A percentile compares a stretch with the other conserved stretches of the same genome.
These are phyloP conservation scores for Phoxinus dragarum DNA, from an alignment of 2,797 vertebrate species.

Conservation along the genomic window DNA sequence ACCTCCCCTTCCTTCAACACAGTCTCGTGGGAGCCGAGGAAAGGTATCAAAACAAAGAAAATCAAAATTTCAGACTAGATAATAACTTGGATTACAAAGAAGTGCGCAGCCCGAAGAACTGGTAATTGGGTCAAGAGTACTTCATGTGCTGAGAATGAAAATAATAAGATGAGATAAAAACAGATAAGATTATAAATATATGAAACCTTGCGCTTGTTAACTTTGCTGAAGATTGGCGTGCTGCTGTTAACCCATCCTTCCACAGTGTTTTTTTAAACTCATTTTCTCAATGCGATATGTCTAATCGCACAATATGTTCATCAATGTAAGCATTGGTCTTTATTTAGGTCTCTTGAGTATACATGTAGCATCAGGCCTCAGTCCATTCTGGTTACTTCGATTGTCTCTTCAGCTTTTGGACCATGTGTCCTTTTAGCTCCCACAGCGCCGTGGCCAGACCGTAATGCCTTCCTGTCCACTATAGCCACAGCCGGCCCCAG, in stretches of 20 bases:
- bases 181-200: slow-evolving; percentile 43
- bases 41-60: slow-evolving; percentile 75
- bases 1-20: slow-evolving; percentile 49
- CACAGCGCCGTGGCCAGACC: slow-evolving; percentile 11
- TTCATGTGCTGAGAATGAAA: slow-evolving; percentile 39
- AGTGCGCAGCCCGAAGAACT: slow-evolving; percentile 70
- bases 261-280: neutral
- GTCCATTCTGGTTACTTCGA: slow-evolving; percentile 63
- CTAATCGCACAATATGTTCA: neutral
- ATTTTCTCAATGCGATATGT: slow-evolving; percentile 8
- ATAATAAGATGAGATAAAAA: slow-evolving; percentile 45
- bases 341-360: slow-evolving; percentile 43
- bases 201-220: slow-evolving; percentile 43
- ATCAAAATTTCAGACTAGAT: slow-evolving; percentile 64
- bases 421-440: slow-evolving; percentile 40
- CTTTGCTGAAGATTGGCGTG: slow-evolving; percentile 28
- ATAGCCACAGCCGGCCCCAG: slow-evolving; percentile 24
- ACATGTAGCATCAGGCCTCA: slow-evolving; percentile 65
- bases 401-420: slow-evolving; percentile 36
- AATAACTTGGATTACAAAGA: slow-evolving; percentile 65
- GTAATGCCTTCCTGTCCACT: slow-evolving; percentile 44
- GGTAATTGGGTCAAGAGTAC: slow-evolving; percentile 75
- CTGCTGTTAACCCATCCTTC: slow-evolving; percentile 4
- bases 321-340: neutral
- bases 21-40: slow-evolving; percentile 70